phyloP scores from a whole-genome alignment of 2,113 vertebrate species.

The Lepus timidus region DNA sequence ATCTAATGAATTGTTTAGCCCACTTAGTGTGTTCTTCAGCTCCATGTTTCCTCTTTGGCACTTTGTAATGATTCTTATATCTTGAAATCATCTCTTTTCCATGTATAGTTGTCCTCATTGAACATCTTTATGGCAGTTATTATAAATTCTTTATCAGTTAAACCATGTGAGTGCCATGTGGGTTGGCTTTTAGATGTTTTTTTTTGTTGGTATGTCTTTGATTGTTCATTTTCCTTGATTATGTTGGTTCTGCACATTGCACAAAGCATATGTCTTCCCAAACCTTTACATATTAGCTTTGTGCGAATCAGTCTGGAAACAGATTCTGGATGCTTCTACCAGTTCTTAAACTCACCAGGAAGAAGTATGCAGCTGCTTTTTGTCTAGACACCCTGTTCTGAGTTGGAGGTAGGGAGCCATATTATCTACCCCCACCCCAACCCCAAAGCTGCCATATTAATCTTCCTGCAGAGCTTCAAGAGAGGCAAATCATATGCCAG shows the following conservation, averaged over 20 bases:
- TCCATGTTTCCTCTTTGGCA: background rate
- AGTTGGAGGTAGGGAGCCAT: background rate
- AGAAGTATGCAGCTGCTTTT: background rate
- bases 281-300: background rate
- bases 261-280: background rate
- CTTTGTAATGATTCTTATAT: background rate
- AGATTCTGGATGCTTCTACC: background rate
- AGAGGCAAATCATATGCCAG: too few species aligned
- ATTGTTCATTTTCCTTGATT: background rate
- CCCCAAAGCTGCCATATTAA: background rate
- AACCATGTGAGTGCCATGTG: background rate
- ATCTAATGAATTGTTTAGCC: background rate
- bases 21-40: background rate
- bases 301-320: background rate
- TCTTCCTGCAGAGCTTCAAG: too few species aligned
- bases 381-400: background rate
- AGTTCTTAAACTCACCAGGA: background rate
- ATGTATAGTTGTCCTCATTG: background rate
- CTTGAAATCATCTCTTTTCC: background rate
- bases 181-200: background rate
- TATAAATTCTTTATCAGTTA: background rate
- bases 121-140: background rate
- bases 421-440: too few species aligned
- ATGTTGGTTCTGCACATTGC: background rate
- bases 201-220: background rate